A percentile compares a stretch with the other conserved stretches of the same genome.
These are phyloP conservation scores for Callopanchax toddi DNA, from an alignment of 2,113 vertebrate species.

Conservation along the genomic window DNA sequence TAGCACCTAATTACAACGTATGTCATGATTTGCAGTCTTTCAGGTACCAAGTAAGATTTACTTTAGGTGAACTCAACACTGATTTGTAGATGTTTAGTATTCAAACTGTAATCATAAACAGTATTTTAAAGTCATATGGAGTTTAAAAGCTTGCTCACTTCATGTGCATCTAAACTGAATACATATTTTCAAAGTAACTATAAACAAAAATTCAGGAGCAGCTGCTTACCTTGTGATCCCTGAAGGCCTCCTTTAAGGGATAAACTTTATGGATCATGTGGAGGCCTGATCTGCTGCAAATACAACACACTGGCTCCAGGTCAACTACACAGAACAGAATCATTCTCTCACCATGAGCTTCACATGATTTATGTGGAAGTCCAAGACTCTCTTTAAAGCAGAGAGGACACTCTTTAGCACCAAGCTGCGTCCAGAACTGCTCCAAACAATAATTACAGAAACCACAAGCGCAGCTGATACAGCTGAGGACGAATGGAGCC, in stretches of 20 bases:
- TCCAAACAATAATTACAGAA: constrained; percentile 60
- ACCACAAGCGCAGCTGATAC: constrained; percentile 36
- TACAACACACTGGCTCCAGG: constrained; percentile 39
- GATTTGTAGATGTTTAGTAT: too few relatives aligned
- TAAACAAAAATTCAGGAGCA: too few relatives aligned
- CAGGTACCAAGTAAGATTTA: too few relatives aligned
- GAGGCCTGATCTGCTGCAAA: constrained; percentile 21
- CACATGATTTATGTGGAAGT: constrained; percentile 34
- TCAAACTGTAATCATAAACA: too few relatives aligned
- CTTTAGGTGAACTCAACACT: too few relatives aligned
- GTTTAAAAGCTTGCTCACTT: too few relatives aligned
- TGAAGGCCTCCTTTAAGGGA: constrained; percentile 41
- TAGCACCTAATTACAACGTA: too few relatives aligned
- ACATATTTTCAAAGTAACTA: not conserved
- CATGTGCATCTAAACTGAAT: too few relatives aligned
- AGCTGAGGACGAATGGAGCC: constrained; percentile 55
- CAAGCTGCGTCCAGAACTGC: constrained; percentile 39
- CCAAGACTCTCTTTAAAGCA: constrained; percentile 33
- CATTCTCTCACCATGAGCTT: constrained; percentile 37
- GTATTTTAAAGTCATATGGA: too few relatives aligned
- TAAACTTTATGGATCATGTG: constrained; percentile 48
- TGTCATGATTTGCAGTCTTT: too few relatives aligned
- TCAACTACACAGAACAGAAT: constrained; percentile 37
- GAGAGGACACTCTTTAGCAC: constrained; percentile 45
- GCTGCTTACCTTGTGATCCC: constrained; percentile 44